Base-by-base conservation (phyloP, 1,140 invertebrate genomes). In the Drosophila leontia region DNA sequence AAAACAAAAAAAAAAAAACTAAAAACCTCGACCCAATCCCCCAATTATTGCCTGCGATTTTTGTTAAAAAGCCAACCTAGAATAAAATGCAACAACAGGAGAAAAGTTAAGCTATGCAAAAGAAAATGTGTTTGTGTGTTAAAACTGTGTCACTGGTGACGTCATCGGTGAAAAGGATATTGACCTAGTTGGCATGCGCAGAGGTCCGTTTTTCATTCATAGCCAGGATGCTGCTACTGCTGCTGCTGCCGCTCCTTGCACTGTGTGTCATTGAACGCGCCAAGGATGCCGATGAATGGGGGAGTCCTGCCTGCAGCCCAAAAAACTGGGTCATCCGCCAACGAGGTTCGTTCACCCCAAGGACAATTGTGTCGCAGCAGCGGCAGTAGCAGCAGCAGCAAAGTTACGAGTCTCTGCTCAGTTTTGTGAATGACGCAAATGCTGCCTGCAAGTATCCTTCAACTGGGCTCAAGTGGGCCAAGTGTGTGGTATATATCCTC, bases 181-280 rank as follows among this genome's bases (percentile, higher is more conserved):
- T 90, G 85, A 90, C 81, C 85, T 71, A 90, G 51, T 85, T 74
- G 76, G 75, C 85, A 90, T 90, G 85, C 85, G 81, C 85, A 88
- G 11, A 85, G 44, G 45, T 56, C 42, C 56, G 47, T 70, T 79
- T 47, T 85, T 91, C 82, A 85, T 80, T 86, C 82, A 86, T 86
- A 55, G 59, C 69, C 47, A 72, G n/a, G 34, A 29, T 62, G 63
- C 35, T 35, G 70, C 13, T 59, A 42, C 19, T 23, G 26, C 26
- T 26, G 26, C 44, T 53, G 23, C 44, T 47, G 68, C 26, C 15
- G 26, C 47, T 29, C 23, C 23, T n/a, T 26, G 55, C n/a, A 17
- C 45, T 47, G 37, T 37, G 64, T 78, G 75, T 60, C 67, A 78
- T 69, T 76, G 78, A 77, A 77, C 75, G 79, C 53, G 47, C 45